Conservation (phyloP, 2,888 invertebrate genomes). For the Metallyticus violacea region DNA sequence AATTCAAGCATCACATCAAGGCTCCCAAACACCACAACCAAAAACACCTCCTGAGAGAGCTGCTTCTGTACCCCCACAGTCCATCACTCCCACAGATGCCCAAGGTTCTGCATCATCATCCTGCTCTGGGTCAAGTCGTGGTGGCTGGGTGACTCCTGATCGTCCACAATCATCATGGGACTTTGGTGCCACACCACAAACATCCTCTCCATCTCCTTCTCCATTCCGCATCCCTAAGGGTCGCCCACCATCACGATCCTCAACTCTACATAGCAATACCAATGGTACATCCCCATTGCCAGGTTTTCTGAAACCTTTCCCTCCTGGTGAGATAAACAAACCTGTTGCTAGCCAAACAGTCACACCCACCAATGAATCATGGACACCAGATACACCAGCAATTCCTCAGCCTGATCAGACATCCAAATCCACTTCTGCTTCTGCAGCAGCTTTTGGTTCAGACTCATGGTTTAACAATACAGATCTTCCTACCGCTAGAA, state of each 20-base stretch:
- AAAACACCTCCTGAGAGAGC: conserved; percentile 25
- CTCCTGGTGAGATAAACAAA: conserved; percentile 49
- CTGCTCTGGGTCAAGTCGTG: conserved; percentile 25
- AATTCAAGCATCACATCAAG: conserved; percentile 3
- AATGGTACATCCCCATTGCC: neutral
- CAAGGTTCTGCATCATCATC: conserved; percentile 20
- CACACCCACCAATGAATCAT: neutral
- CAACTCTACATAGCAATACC: conserved; percentile 18
- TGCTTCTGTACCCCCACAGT: conserved; percentile 14
- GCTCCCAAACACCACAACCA: conserved; percentile 21
- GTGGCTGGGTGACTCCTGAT: conserved; percentile 26
- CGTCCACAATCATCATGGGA: conserved; percentile 27
- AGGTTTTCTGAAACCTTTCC: conserved; percentile 59
- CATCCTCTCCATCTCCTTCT: conserved; percentile 33
- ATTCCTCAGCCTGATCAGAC: neutral
- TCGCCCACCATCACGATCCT: conserved; percentile 56
- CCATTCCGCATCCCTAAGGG: conserved; percentile 64
- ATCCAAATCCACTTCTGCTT: neutral
- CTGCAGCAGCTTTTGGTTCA: neutral
- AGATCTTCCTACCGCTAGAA: neutral
- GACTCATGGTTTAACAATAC: neutral
- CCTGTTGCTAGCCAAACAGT: neutral
- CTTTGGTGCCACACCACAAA: conserved; percentile 32
- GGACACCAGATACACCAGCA: neutral
- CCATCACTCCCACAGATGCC: conserved; percentile 17